These are phyloP conservation scores for Myripristis murdjan DNA, from an alignment of 2,797 vertebrate genomes.

Conservation along the genomic window DNA sequence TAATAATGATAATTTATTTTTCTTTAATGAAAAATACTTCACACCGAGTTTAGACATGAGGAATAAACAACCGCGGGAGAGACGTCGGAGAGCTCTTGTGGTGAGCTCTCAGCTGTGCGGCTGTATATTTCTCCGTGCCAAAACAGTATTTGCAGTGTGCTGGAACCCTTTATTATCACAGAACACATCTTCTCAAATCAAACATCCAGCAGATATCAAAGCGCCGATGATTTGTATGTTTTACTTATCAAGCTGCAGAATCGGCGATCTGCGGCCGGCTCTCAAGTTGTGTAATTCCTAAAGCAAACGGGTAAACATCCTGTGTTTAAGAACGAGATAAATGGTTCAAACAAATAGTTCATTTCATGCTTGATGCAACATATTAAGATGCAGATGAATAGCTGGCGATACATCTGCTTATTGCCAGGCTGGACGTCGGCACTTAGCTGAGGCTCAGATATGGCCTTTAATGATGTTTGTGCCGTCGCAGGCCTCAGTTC, in stretches of 20 bases:
- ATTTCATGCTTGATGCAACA: slow-evolving; percentile 58
- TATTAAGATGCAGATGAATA: slow-evolving; percentile 42
- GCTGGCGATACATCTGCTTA: slow-evolving; percentile 17
- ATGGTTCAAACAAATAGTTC: slow-evolving; percentile 55
- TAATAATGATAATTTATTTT: slow-evolving; percentile 81
- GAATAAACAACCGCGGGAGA: slow-evolving; percentile 72
- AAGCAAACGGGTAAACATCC: slow-evolving; percentile 75
- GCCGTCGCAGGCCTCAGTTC: slow-evolving; percentile 17
- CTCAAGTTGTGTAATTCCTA: slow-evolving; percentile 64
- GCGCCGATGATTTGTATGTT: slow-evolving; percentile 68
- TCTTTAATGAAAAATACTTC: slow-evolving; percentile 84
- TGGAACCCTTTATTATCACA: slow-evolving; percentile 67
- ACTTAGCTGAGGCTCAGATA: slow-evolving; percentile 16
- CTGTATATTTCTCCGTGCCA: slow-evolving; percentile 74
- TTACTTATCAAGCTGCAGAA: slow-evolving; percentile 78
- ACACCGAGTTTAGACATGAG: slow-evolving; percentile 71
- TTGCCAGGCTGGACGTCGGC: slow-evolving; percentile 52
- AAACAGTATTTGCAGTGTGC: slow-evolving; percentile 55
- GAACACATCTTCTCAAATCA: slow-evolving; percentile 75
- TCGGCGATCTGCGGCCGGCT: slow-evolving; percentile 41
- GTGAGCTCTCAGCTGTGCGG: slow-evolving; percentile 61
- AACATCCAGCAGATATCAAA: slow-evolving; percentile 72
- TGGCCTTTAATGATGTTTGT: slow-evolving; percentile 44
- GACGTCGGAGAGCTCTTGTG: slow-evolving; percentile 45
- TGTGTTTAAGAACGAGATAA: slow-evolving; percentile 60